Percentiles rank a stretch among this genome's conserved stretches.
Evolutionary conservation across 2,888 invertebrate genomes (phyloP).

Genomic region (Mesodorylaimus sp.): DNA sequence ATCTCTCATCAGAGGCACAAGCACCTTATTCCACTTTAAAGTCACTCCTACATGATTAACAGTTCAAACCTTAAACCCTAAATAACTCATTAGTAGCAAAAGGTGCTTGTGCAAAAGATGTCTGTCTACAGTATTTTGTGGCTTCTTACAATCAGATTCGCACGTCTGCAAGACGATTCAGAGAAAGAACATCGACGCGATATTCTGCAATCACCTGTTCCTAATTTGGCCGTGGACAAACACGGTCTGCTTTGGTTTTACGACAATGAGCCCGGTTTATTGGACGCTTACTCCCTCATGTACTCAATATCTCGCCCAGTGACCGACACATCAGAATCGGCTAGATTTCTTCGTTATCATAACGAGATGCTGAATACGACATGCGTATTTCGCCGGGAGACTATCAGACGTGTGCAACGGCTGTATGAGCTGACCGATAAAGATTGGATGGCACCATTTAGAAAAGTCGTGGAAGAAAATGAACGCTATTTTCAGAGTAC

Average conservation of each 20-base stretch:
- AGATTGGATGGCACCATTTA: too few relatives aligned
- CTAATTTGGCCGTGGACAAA: neutral
- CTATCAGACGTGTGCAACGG: neutral
- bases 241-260: neutral
- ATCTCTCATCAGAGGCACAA: too few relatives aligned
- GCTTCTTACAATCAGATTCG: too few relatives aligned
- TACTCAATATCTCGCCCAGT: neutral
- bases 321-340: neutral
- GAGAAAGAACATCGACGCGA: neutral
- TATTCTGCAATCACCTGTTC: neutral
- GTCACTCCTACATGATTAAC: too few relatives aligned
- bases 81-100: too few relatives aligned
- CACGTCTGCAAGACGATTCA: neutral
- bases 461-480: too few relatives aligned
- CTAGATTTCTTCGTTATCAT: neutral
- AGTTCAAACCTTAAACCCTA: too few relatives aligned
- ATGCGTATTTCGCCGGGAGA: neutral
- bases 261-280: neutral
- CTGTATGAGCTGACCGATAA: neutral
- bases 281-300: slow-evolving; percentile 1
- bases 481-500: too few relatives aligned
- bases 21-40: too few relatives aligned
- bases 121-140: too few relatives aligned
- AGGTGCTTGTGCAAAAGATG: too few relatives aligned
- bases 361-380: neutral